These are phyloP conservation scores for Dreissena rostriformis DNA, from an alignment of 1,140 invertebrate genomes.

Conservation along the genomic window DNA sequence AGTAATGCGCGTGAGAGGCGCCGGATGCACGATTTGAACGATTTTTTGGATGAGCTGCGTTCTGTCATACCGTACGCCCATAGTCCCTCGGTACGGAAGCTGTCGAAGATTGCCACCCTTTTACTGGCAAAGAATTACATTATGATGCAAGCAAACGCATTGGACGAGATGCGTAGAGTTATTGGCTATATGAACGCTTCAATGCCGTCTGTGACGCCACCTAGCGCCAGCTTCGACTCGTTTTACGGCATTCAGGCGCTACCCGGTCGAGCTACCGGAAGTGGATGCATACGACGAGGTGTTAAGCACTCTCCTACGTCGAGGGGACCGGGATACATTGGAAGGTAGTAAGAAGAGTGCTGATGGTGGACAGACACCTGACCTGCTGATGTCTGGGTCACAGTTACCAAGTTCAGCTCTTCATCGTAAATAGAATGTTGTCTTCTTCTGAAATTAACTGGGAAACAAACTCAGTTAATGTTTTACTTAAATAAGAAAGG, in stretches of 20 bases:
- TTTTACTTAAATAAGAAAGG: no score
- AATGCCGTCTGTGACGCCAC: background rate
- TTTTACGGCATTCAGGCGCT: background rate
- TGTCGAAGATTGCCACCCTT: constrained; percentile 99
- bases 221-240: background rate
- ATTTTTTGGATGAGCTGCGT: constrained; percentile 80
- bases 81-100: constrained; percentile 97
- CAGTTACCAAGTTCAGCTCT: no score
- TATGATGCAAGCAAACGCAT: constrained; percentile 92
- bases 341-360: no score
- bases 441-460: no score
- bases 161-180: constrained; percentile 80
- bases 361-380: no score
- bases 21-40: constrained; percentile 81
- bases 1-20: constrained; percentile 80
- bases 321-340: no score
- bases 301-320: no score
- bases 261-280: background rate
- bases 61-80: constrained; percentile 87
- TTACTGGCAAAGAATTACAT: constrained; percentile 99
- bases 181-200: constrained; percentile 46
- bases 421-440: no score
- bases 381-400: no score
- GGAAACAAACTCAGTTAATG: no score
- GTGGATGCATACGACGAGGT: background rate